Percentiles rank a stretch among this genome's conserved stretches.
phyloP scores from a whole-genome alignment of 2,113 vertebrate genomes.

The Picathartes gymnocephalus region DNA sequence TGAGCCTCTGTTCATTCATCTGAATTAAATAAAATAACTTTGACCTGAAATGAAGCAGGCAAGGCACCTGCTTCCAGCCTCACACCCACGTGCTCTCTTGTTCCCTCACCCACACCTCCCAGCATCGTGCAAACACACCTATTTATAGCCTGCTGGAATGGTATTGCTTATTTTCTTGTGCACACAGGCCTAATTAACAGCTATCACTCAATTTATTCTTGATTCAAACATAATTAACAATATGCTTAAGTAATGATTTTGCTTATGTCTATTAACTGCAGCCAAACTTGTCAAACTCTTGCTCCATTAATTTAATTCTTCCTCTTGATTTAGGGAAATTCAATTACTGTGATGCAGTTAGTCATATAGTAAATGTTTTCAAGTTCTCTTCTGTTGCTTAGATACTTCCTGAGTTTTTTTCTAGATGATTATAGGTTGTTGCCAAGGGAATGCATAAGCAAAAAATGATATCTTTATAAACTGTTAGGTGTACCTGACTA shows the following conservation, averaged over 20 bases:
- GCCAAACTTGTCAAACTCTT: conserved; percentile 41
- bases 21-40: neutral
- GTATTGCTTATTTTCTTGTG: neutral
- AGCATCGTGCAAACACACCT: neutral
- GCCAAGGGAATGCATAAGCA: neutral
- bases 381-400: conserved; percentile 32
- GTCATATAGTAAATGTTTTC: conserved; percentile 26
- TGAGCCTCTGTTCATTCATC: neutral
- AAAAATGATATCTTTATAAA: neutral
- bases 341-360: conserved; percentile 47
- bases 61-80: neutral
- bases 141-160: neutral
- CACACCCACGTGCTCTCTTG: neutral
- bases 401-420: conserved; percentile 45
- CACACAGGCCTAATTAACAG: conserved; percentile 52
- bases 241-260: conserved; percentile 49
- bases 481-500: neutral
- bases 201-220: conserved; percentile 53
- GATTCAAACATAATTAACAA: conserved; percentile 61
- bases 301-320: conserved; percentile 64
- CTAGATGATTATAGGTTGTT: conserved; percentile 16
- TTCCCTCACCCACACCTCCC: neutral
- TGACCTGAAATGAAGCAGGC: neutral
- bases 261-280: conserved; percentile 27
- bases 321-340: conserved; percentile 51